Evolutionary conservation across 53 echinoderm and acorn worm species (phyloP).

Genomic region (Pentamera pediparva): DNA sequence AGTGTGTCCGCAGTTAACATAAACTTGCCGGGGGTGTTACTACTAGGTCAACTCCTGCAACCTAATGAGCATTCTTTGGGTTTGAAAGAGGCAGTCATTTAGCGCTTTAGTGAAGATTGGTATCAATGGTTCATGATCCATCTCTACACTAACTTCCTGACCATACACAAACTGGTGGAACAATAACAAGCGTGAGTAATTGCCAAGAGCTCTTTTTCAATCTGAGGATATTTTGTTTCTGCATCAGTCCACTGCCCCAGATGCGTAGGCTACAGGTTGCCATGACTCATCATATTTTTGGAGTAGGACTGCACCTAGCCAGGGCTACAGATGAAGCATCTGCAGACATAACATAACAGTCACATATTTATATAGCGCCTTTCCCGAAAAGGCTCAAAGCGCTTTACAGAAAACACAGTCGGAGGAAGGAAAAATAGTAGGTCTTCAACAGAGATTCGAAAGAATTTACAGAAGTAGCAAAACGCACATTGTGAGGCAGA

Average conservation of each 20-base stretch:
- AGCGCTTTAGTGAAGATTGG: slow-evolving; percentile 12
- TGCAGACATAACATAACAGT: too few relatives aligned
- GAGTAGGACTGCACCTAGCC: slow-evolving; percentile 45
- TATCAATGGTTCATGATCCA: slow-evolving; percentile 48
- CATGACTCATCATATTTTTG: slow-evolving; percentile 10
- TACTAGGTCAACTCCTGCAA: slow-evolving; percentile 42
- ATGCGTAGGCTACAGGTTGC: slow-evolving; percentile 53
- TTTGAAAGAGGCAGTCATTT: slow-evolving; percentile 41
- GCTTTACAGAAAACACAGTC: too few relatives aligned
- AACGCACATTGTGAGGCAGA: too few relatives aligned
- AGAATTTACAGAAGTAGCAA: too few relatives aligned
- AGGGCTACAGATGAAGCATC: slow-evolving; percentile 40
- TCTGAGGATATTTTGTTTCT: slow-evolving; percentile 42
- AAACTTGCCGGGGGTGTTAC: slow-evolving; percentile 33
- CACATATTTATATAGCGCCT: too few relatives aligned
- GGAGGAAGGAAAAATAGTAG: too few relatives aligned
- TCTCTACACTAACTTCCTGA: slow-evolving; percentile 31
- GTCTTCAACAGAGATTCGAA: too few relatives aligned
- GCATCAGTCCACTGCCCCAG: slow-evolving; percentile 33
- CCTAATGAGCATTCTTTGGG: slow-evolving; percentile 37
- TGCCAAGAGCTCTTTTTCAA: slow-evolving; percentile 46
- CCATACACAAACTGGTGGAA: slow-evolving; percentile 51
- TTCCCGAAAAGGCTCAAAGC: too few relatives aligned
- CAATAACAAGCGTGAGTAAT: slow-evolving; percentile 43
- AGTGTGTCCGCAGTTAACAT: slow-evolving; percentile 33